phyloP scores from a whole-genome alignment of 2,797 vertebrate species.

The Huso huso region DNA sequence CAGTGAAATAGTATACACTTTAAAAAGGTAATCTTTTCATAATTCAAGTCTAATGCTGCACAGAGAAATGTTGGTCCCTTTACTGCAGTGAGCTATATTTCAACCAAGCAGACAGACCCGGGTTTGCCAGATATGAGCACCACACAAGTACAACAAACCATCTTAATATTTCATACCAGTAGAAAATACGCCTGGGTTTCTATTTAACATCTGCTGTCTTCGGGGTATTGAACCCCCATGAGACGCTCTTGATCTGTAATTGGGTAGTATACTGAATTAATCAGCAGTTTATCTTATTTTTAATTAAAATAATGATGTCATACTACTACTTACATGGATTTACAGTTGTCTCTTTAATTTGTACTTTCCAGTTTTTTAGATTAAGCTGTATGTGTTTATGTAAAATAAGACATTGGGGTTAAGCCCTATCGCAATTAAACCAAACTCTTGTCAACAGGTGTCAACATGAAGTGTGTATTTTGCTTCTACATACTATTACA shows the following conservation, averaged over 20 bases:
- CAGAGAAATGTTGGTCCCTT: slow-evolving; percentile 34
- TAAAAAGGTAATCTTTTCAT: slow-evolving; percentile 41
- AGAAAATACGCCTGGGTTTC: slow-evolving; percentile 89
- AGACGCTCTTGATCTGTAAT: slow-evolving; percentile 93
- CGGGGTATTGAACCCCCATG: slow-evolving; percentile 72
- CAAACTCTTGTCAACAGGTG: background rate
- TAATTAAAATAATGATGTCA: slow-evolving; percentile 80
- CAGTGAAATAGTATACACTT: too few species aligned
- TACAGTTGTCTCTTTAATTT: slow-evolving; percentile 56
- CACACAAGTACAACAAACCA: slow-evolving; percentile 74
- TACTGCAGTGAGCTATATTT: slow-evolving; percentile 39
- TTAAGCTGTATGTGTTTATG: slow-evolving; percentile 10
- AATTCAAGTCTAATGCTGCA: slow-evolving; percentile 50
- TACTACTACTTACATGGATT: slow-evolving; percentile 70
- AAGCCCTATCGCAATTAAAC: background rate
- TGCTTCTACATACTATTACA: background rate
- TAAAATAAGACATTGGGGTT: background rate
- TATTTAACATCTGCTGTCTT: slow-evolving; percentile 93
- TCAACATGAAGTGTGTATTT: background rate
- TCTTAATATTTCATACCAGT: slow-evolving; percentile 91
- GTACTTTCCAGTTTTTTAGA: slow-evolving; percentile 30
- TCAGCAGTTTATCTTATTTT: slow-evolving; percentile 91
- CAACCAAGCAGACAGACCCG: slow-evolving; percentile 29
- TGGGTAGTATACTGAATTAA: slow-evolving; percentile 97
- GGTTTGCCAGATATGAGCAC: slow-evolving; percentile 43